These are phyloP conservation scores for Ophonus ardosiacus DNA, from an alignment of 2,888 invertebrate species.

Conservation along the genomic window DNA sequence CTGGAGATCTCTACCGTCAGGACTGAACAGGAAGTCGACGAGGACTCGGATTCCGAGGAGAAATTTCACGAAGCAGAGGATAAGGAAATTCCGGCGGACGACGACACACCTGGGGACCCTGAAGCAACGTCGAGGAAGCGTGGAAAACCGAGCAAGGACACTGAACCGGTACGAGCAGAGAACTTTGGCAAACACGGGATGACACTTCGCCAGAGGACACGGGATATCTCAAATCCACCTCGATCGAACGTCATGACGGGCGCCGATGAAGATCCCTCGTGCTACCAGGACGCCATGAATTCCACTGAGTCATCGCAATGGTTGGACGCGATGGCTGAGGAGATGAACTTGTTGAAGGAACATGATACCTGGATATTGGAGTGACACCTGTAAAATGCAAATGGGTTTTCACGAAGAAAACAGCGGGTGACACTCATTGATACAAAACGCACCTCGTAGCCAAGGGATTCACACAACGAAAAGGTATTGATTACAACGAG, in stretches of 20 bases:
- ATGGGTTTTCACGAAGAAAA: conserved; percentile 15
- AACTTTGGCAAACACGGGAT: not conserved
- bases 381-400: not conserved
- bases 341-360: no score
- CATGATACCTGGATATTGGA: not conserved
- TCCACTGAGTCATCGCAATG: no score
- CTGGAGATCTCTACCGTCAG: not conserved
- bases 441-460: not conserved
- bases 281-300: not conserved
- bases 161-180: not conserved
- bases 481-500: conserved; percentile 46
- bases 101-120: not conserved
- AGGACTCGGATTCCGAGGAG: not conserved
- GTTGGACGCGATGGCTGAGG: no score
- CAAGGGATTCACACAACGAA: conserved; percentile 18
- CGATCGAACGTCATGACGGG: not conserved
- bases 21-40: not conserved
- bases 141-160: not conserved
- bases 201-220: not conserved
- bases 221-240: not conserved
- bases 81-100: not conserved
- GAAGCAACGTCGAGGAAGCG: not conserved
- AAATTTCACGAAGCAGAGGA: not conserved
- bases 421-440: conserved; percentile 10
- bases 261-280: not conserved